Evolutionary conservation across 2,888 invertebrate genomes (phyloP).

Genomic region (Augiades crinisus): DNA sequence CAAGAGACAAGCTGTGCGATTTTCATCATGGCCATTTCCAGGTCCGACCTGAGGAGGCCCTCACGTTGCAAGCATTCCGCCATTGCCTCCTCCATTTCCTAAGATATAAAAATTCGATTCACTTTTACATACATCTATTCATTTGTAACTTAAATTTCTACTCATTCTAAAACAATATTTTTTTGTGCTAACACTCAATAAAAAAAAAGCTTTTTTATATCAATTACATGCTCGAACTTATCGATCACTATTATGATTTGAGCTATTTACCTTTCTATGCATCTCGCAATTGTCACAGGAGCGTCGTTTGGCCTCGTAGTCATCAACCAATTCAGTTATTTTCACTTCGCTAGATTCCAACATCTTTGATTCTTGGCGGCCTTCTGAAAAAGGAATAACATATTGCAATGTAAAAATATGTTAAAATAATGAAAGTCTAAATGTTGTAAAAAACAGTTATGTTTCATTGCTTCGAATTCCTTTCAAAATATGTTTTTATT

Average conservation of each 20-base stretch:
- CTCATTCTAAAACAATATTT: no score
- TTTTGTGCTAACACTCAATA: no score
- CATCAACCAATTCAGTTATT: slow-evolving; percentile 59
- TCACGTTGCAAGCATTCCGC: slow-evolving; percentile 68
- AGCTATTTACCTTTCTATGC: slow-evolving; percentile 56
- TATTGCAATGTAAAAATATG: not conserved
- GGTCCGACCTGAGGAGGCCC: slow-evolving; percentile 78
- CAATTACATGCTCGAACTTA: no score
- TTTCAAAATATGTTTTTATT: no score
- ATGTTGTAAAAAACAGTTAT: no score
- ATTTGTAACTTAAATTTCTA: no score
- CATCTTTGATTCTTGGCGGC: slow-evolving; percentile 53
- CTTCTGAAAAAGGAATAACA: slow-evolving; percentile 29
- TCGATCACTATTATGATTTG: no score
- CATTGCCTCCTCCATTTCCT: slow-evolving; percentile 82
- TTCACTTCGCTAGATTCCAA: slow-evolving; percentile 55
- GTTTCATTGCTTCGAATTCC: no score
- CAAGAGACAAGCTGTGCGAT: slow-evolving; percentile 80
- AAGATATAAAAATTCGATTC: not conserved
- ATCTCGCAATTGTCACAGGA: slow-evolving; percentile 61
- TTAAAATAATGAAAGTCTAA: no score
- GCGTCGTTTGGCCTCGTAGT: slow-evolving; percentile 44
- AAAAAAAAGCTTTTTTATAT: no score
- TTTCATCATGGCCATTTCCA: slow-evolving; percentile 82
- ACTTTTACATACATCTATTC: no score